A percentile compares a stretch with the other conserved stretches of the same genome.
Conservation (phyloP, 2,113 vertebrate genomes). For the Cairina moschata region DNA sequence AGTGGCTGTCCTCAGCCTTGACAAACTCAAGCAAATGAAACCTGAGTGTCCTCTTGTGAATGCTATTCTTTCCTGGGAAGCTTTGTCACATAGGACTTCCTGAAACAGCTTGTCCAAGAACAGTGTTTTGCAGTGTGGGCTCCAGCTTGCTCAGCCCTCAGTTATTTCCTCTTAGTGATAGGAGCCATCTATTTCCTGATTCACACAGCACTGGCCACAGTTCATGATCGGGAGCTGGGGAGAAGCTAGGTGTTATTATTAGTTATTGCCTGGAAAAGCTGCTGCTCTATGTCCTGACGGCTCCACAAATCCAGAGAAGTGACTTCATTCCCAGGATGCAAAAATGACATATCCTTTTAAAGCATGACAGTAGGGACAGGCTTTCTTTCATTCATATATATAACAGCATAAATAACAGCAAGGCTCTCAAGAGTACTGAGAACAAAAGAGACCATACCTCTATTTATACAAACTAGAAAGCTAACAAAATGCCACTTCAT, state of each 20-base stretch:
- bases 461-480: background rate
- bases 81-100: background rate
- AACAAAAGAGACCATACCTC: background rate
- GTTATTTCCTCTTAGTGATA: background rate
- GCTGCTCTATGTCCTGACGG: background rate
- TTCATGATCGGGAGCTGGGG: background rate
- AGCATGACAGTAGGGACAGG: background rate
- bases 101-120: background rate
- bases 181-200: background rate
- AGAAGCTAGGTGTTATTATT: background rate
- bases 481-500: background rate
- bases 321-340: background rate
- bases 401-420: background rate
- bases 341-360: accelerated
- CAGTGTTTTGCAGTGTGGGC: accelerated
- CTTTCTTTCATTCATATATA: background rate
- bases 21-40: background rate
- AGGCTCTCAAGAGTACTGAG: background rate
- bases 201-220: background rate
- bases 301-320: background rate
- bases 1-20: background rate
- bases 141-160: background rate
- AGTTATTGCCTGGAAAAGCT: background rate
- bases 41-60: background rate
- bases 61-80: background rate